phyloP scores from a whole-genome alignment of 2,888 invertebrate genomes.

The Ophion ellenae region DNA sequence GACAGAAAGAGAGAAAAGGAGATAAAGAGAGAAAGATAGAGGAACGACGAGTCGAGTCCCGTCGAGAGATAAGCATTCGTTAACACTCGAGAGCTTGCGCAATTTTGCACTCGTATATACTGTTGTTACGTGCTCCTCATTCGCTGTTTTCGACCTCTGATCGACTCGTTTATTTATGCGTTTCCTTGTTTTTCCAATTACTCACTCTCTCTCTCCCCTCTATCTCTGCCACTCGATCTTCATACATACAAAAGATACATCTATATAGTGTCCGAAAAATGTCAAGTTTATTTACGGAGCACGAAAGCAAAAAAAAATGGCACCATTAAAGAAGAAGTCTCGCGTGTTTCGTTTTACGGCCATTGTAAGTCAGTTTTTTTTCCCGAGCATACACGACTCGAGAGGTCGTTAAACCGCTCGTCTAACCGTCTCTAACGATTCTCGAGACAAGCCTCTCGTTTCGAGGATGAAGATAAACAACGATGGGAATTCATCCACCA shows the following conservation, averaged over 20 bases:
- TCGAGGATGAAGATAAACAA: conserved; percentile 11
- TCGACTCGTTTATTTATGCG: conserved; percentile 69
- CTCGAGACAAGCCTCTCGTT: not conserved
- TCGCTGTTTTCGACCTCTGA: conserved; percentile 67
- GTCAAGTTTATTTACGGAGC: not conserved
- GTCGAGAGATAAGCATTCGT: conserved; percentile 77
- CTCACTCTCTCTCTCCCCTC: not conserved
- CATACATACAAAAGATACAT: not conserved
- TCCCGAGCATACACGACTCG: conserved; percentile 2
- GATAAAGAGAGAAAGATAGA: not conserved
- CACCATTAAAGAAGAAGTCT: conserved; percentile 12
- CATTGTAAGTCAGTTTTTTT: conserved; percentile 6
- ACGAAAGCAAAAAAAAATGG: not conserved
- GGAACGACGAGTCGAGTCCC: conserved; percentile 53
- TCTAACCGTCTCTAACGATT: conserved; percentile 9
- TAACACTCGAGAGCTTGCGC: conserved; percentile 76
- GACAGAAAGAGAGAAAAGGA: not conserved
- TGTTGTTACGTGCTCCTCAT: conserved; percentile 74
- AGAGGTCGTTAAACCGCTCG: not conserved
- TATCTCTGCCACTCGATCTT: not conserved
- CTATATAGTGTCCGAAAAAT: not conserved
- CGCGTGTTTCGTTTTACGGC: not conserved
- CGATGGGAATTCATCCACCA: conserved; percentile 12
- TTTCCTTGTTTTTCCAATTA: conserved; percentile 16
- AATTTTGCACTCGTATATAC: conserved; percentile 77